These are phyloP conservation scores for Sebastes minor DNA, from an alignment of 2,797 vertebrate species.

Conservation along the genomic window DNA sequence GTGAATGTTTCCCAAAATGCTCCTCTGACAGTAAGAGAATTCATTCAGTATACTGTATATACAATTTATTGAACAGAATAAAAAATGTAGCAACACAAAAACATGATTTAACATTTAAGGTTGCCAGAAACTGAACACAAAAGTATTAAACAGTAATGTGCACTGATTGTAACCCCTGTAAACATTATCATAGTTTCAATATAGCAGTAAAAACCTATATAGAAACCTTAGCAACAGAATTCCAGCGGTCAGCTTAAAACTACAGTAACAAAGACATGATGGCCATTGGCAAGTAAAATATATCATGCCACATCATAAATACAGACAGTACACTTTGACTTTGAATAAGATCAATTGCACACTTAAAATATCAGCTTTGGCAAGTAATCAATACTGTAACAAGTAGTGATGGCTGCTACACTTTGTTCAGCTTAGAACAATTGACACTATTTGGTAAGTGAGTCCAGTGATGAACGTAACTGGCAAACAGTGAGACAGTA, in stretches of 20 bases:
- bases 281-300: not conserved
- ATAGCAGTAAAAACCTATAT: not conserved
- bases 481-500: not conserved
- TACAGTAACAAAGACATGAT: slow-evolving; percentile 6
- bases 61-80: slow-evolving; percentile 24
- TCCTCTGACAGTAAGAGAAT: not conserved
- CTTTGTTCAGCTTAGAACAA: not conserved
- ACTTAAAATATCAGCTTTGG: not conserved
- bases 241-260: not conserved
- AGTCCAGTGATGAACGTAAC: not conserved
- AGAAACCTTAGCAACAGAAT: not conserved
- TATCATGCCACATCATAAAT: slow-evolving; percentile 1
- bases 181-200: slow-evolving; percentile 13
- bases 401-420: not conserved
- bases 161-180: not conserved
- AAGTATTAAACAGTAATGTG: not conserved
- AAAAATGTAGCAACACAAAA: not conserved
- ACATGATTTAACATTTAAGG: not conserved
- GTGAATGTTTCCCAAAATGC: not conserved
- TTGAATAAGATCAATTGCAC: not conserved
- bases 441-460: not conserved
- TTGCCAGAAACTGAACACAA: not conserved
- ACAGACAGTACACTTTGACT: not conserved
- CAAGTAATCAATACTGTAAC: slow-evolving; percentile 3
- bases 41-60: not conserved